Conservation (phyloP, 2,888 invertebrate species). For the Epicampocera succincta region DNA sequence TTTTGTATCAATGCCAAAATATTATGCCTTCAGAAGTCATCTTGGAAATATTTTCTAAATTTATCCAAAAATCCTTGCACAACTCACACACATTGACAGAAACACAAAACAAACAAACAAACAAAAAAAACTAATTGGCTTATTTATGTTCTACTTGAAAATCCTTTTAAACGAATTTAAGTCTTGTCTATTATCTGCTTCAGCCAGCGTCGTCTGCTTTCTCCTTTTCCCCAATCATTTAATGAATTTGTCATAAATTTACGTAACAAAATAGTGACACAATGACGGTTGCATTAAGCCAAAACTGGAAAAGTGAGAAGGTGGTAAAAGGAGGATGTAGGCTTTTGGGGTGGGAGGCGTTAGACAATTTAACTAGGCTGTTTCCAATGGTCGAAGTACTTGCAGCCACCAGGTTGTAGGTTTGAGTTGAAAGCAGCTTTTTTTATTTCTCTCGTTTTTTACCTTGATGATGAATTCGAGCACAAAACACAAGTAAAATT, state of each 20-base stretch:
- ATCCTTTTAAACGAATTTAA: slow-evolving; percentile 59
- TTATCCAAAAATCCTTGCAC: no score
- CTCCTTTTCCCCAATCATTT: background rate
- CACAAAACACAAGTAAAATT: background rate
- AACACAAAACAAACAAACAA: no score
- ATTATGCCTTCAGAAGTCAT: no score
- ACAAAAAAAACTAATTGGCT: slow-evolving; percentile 36
- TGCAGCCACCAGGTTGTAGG: background rate
- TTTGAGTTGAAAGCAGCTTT: slow-evolving; percentile 12
- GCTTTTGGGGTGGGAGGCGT: no score
- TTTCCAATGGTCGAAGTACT: no score
- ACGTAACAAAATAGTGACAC: slow-evolving; percentile 49
- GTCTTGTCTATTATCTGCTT: background rate
- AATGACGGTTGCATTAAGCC: slow-evolving; percentile 37
- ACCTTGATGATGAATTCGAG: slow-evolving; percentile 20
- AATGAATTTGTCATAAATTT: slow-evolving; percentile 51
- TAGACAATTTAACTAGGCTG: no score
- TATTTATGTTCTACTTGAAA: slow-evolving; percentile 63
- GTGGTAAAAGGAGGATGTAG: no score
- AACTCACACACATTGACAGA: no score
- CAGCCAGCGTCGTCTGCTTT: background rate
- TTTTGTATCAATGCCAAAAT: no score
- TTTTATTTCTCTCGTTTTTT: no score
- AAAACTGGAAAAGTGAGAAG: background rate
- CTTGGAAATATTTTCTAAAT: no score